A percentile compares a stretch with the other conserved stretches of the same genome.
These are phyloP conservation scores for Lutjanus campechanus DNA, from an alignment of 2,797 vertebrate species.

Conservation along the genomic window DNA sequence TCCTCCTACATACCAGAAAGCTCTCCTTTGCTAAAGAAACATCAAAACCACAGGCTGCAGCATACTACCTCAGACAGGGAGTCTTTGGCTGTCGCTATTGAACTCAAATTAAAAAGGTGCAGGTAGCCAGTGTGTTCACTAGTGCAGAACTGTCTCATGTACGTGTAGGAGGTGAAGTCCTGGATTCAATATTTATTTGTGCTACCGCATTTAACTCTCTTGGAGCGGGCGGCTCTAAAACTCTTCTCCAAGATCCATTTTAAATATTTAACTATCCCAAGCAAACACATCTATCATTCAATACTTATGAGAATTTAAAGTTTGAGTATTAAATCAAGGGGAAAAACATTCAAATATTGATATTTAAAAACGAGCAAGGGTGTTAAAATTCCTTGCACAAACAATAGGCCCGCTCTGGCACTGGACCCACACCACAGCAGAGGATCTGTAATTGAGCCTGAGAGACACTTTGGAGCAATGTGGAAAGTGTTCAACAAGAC, in stretches of 20 bases:
- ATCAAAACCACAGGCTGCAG: slow-evolving; percentile 69
- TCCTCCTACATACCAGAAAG: slow-evolving; percentile 66
- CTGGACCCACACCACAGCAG: slow-evolving; percentile 45
- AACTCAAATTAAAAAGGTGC: slow-evolving; percentile 76
- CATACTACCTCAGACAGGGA: slow-evolving; percentile 60
- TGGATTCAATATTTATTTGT: slow-evolving; percentile 65
- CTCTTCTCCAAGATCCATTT: slow-evolving; percentile 46
- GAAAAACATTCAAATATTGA: slow-evolving; percentile 33
- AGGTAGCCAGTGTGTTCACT: slow-evolving; percentile 57
- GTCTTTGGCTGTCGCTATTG: slow-evolving; percentile 60
- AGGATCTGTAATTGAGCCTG: slow-evolving; percentile 66
- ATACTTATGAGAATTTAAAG: slow-evolving; percentile 24
- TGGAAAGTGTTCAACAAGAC: slow-evolving; percentile 73
- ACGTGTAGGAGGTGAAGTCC: slow-evolving; percentile 44
- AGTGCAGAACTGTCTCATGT: slow-evolving; percentile 50
- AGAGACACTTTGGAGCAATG: slow-evolving; percentile 64
- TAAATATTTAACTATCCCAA: slow-evolving; percentile 53
- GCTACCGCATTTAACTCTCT: slow-evolving; percentile 48
- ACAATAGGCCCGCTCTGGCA: slow-evolving; percentile 60
- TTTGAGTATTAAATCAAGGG: slow-evolving; percentile 57
- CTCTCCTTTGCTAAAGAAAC: slow-evolving; percentile 67
- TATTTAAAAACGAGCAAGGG: slow-evolving; percentile 29
- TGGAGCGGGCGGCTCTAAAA: slow-evolving; percentile 49
- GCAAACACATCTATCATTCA: slow-evolving; percentile 57
- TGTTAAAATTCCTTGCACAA: slow-evolving; percentile 51